A percentile compares a stretch with the other conserved stretches of the same genome.
Conservation (phyloP, 92 coral and sea anemone species). For the Heteractis magnifica region DNA sequence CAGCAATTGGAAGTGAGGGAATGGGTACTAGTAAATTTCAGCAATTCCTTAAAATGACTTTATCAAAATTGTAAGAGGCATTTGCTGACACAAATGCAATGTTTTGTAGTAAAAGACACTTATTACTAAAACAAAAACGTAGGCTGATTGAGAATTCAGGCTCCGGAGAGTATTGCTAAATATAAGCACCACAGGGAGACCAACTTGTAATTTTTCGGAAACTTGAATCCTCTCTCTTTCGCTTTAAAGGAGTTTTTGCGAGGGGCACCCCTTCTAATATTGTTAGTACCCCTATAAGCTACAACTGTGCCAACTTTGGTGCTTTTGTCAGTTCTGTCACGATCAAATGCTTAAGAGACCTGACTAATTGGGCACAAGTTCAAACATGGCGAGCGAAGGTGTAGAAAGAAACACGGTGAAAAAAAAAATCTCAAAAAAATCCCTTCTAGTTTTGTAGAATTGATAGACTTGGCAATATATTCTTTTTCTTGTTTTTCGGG, state of each 20-base stretch:
- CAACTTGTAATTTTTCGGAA: slow-evolving; percentile 36
- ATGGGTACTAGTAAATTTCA: slow-evolving; percentile 3
- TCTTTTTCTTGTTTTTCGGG: background rate
- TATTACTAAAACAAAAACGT: too few species aligned
- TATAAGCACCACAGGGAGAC: slow-evolving; percentile 54
- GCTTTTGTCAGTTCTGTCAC: slow-evolving; percentile 64
- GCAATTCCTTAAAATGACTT: slow-evolving; percentile 4
- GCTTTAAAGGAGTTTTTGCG: slow-evolving; percentile 30
- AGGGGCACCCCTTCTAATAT: slow-evolving; percentile 60
- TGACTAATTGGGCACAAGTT: slow-evolving; percentile 6
- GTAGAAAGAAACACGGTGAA: background rate
- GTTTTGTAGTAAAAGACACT: too few species aligned
- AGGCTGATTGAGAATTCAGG: too few species aligned
- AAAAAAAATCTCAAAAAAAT: slow-evolving; percentile 2
- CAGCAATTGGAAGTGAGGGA: slow-evolving; percentile 20
- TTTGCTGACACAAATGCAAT: too few species aligned
- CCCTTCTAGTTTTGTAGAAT: slow-evolving; percentile 1
- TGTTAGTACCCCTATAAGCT: slow-evolving; percentile 58
- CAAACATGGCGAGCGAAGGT: background rate
- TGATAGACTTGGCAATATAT: slow-evolving; percentile 13
- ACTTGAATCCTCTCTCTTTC: slow-evolving; percentile 19
- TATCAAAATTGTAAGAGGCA: too few species aligned
- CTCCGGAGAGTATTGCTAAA: slow-evolving; percentile 14
- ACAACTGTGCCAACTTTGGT: slow-evolving; percentile 60
- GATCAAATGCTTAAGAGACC: slow-evolving; percentile 38